These are phyloP conservation scores for Pterocles gutturalis DNA, from an alignment of 2,113 vertebrate genomes.

Conservation along the genomic window DNA sequence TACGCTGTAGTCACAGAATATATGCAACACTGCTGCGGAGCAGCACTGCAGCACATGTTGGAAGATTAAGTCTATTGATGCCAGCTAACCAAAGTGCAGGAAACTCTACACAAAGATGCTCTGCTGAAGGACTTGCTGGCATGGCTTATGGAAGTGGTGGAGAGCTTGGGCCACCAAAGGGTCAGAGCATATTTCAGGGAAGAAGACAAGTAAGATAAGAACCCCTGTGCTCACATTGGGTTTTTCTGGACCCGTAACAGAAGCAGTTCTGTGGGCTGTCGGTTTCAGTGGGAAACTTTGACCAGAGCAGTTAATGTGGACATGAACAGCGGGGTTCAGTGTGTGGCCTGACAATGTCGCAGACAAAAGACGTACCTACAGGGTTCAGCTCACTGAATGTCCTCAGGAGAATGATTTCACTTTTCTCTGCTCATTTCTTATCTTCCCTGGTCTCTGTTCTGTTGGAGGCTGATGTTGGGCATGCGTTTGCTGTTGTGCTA, in stretches of 20 bases:
- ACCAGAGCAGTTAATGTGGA: neutral
- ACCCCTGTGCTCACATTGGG: fast-evolving
- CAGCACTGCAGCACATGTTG: neutral
- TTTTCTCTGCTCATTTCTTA: neutral
- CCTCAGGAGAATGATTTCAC: neutral
- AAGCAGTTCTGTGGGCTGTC: neutral
- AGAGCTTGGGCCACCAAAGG: neutral
- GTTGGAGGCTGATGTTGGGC: neutral
- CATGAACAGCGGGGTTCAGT: neutral
- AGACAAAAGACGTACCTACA: neutral
- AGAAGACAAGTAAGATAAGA: neutral
- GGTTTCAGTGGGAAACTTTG: neutral
- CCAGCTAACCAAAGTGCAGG: neutral
- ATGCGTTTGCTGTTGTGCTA: fast-evolving
- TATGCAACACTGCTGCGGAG: fast-evolving
- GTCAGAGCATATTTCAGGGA: neutral
- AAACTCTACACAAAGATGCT: neutral
- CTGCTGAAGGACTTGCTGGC: neutral
- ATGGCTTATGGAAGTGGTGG: neutral
- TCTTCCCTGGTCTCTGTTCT: neutral
- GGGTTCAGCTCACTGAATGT: neutral
- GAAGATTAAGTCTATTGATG: neutral
- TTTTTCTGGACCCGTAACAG: neutral
- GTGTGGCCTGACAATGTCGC: neutral
- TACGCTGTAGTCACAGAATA: neutral